Evolutionary conservation across 2,113 vertebrate species (phyloP).

Genomic region (Embiotoca jacksoni): DNA sequence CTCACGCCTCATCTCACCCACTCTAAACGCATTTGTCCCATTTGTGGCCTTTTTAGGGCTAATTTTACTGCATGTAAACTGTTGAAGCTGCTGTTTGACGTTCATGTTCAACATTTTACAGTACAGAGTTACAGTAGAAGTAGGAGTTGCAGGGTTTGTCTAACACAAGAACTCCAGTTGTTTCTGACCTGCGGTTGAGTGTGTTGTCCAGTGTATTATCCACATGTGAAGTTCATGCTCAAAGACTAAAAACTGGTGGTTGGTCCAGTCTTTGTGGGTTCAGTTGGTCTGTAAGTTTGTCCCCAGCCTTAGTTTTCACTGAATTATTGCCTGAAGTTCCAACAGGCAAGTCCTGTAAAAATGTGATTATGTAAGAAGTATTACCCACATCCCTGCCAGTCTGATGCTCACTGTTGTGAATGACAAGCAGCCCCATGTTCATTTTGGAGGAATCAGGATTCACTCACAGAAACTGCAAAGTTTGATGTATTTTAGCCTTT

Average conservation of each 20-base stretch:
- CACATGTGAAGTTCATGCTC: neutral
- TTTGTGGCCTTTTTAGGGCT: too few relatives aligned
- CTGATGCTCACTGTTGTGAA: constrained; percentile 8
- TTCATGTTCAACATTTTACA: too few relatives aligned
- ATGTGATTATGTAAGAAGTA: neutral
- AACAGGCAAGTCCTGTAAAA: neutral
- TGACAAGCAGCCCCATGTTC: neutral
- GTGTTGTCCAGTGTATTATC: neutral
- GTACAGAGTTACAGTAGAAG: too few relatives aligned
- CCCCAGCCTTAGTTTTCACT: neutral
- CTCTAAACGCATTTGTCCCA: too few relatives aligned
- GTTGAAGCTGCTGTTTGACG: too few relatives aligned
- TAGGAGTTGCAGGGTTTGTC: neutral
- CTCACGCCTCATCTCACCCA: too few relatives aligned
- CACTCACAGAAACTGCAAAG: constrained; percentile 8
- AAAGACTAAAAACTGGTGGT: neutral
- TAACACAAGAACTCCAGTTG: neutral
- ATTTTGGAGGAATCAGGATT: constrained; percentile 10
- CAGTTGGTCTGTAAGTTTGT: neutral
- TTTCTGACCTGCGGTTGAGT: neutral
- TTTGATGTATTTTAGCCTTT: constrained; percentile 2
- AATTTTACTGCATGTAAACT: too few relatives aligned
- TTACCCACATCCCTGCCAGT: neutral
- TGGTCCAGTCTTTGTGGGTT: neutral
- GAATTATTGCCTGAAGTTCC: neutral